These are phyloP conservation scores for Drosophila mauritiana DNA, from an alignment of 1,140 invertebrate species.

Conservation along the genomic window DNA sequence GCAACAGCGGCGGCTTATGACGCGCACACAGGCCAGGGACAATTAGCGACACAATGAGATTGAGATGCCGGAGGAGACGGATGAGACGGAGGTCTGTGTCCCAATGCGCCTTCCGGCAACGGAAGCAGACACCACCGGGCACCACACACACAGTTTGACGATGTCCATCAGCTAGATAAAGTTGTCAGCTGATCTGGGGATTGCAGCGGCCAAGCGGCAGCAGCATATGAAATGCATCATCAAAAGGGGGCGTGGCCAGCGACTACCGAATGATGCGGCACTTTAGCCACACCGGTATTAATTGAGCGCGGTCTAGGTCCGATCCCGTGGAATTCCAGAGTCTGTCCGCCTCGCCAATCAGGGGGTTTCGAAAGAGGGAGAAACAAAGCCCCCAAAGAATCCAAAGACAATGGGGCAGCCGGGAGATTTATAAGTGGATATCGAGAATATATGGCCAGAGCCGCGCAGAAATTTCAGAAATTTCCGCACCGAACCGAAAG, in stretches of 20 bases:
- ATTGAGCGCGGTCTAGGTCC: constrained; percentile 45
- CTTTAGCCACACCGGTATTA: constrained; percentile 53
- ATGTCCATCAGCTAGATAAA: constrained; percentile 67
- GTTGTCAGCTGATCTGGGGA: constrained; percentile 75
- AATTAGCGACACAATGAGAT: constrained; percentile 82
- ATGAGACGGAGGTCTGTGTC: constrained; percentile 26
- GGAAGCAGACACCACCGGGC: constrained; percentile 58
- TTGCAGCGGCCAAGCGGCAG: constrained; percentile 10
- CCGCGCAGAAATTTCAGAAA: constrained; percentile 64
- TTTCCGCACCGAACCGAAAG: constrained; percentile 41
- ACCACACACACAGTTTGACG: constrained; percentile 54
- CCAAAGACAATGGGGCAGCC: constrained; percentile 52
- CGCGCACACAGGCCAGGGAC: constrained; percentile 57
- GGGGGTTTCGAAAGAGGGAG: constrained; percentile 1
- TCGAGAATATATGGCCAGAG: constrained; percentile 25
- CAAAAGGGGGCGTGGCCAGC: constrained; percentile 33
- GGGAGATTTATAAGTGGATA: constrained; percentile 60
- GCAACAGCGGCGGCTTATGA: constrained; percentile 15
- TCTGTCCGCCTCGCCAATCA: constrained; percentile 1
- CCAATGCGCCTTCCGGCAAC: constrained; percentile 67
- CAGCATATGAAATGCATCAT: not conserved
- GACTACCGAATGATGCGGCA: constrained; percentile 64
- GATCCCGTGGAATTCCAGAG: constrained; percentile 14
- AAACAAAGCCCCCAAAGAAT: constrained; percentile 5
- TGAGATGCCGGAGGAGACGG: constrained; percentile 66